Base-by-base conservation (phyloP, 2,113 vertebrate species). In the Corvus cornix region DNA sequence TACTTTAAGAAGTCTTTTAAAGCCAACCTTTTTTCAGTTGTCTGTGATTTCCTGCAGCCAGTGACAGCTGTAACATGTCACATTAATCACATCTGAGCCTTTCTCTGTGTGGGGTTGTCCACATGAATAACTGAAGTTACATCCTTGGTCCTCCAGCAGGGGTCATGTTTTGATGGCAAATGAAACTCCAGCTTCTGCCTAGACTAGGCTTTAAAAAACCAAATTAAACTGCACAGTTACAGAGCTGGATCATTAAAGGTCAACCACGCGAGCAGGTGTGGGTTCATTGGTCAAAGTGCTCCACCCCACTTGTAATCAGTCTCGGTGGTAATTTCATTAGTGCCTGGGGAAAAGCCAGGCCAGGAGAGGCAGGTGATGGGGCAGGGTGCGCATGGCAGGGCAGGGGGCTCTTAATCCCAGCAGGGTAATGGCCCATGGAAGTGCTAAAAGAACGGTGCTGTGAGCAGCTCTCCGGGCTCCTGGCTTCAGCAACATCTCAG, bases 261-360 rank as follows among this genome's bases (percentile, higher is more conserved):
- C 94, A 96, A 91, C 95, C 89, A 89, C 78, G 60, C 89, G 78
- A 70, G 21, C 87, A 91, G 95, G 93, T 44, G 69, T 39, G 79
- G 91, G 93, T 76, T 92, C 95, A 73, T 21, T 95, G 89, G 92
- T 93, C 94, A 95, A 94, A 90, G 89, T 44, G 66, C 90, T 95
- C 68, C 91, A 84, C 48, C 73, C 78, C 82, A 16, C 69, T 43
- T 87, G 93, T 91, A 94, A 96, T 95, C 84, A 43, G 90, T 52
- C 86, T 74, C 48, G 43, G 82, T 37, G 70, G 87, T 81, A 91
- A 95, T 96, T 95, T 87, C 93, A 94, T 95, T 95, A 93, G 96
- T 41, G 94, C 95, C 97, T 31, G 95, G 78, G 97, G 96, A 95
- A 89, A 95, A 84, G 87, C 9, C 77, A 68, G 56, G 72, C 12